phyloP scores from a whole-genome alignment of 2,113 vertebrate species.

The Cryptotis parvus region DNA sequence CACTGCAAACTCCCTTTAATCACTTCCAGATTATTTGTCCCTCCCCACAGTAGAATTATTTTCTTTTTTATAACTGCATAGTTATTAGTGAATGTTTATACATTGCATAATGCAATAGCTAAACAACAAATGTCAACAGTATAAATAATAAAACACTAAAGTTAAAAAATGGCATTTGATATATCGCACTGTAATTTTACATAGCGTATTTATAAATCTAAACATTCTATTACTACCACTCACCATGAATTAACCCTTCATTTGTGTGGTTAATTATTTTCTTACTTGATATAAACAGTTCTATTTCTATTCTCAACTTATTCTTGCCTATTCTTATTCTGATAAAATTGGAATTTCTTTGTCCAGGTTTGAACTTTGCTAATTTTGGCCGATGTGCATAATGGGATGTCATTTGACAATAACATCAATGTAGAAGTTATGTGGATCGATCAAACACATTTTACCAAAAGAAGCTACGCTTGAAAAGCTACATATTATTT shows the following conservation, averaged over 20 bases:
- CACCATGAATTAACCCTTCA: background rate
- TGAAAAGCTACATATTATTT: background rate
- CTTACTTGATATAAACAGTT: background rate
- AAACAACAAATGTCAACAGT: background rate
- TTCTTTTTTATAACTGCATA: background rate
- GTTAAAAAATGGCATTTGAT: background rate
- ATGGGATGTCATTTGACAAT: background rate
- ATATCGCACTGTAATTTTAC: background rate
- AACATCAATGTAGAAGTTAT: background rate
- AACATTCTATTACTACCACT: background rate
- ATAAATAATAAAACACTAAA: background rate
- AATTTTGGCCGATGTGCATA: background rate
- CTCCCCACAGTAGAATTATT: background rate
- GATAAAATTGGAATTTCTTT: background rate
- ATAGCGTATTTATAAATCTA: background rate
- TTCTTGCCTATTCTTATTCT: background rate
- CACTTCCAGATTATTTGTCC: background rate
- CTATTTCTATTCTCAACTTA: background rate
- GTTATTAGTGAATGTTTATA: background rate
- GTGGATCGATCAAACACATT: background rate
- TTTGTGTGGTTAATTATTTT: background rate
- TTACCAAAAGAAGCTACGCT: background rate
- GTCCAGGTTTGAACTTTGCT: too few species aligned
- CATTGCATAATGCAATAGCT: background rate
- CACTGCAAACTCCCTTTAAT: background rate